These are phyloP conservation scores for Glossosoma conforme DNA, from an alignment of 1,140 invertebrate genomes.

Conservation along the genomic window DNA sequence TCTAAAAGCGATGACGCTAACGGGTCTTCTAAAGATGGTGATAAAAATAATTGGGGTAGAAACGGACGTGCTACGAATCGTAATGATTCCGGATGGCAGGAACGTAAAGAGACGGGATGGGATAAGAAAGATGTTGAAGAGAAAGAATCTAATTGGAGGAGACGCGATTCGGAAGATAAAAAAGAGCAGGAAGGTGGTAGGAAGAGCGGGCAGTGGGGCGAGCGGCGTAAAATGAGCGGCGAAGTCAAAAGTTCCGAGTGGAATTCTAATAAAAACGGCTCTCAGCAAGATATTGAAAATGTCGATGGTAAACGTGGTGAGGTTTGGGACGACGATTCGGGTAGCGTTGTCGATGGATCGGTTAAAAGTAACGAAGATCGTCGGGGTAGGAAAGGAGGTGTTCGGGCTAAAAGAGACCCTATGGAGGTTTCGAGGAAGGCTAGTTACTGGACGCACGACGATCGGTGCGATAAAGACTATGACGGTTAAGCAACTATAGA, in stretches of 20 bases:
- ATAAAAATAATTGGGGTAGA: conserved; percentile 1
- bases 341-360: background rate
- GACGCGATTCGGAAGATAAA: conserved; percentile 20
- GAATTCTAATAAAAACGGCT: background rate
- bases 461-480: conserved; percentile 47
- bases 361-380: no score
- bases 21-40: background rate
- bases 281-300: no score
- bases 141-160: conserved; percentile 26
- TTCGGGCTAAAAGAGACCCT: conserved; percentile 39
- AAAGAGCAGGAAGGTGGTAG: conserved; percentile 3
- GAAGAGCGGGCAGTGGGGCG: background rate
- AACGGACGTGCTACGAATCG: background rate
- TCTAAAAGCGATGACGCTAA: background rate
- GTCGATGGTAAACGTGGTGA: background rate
- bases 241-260: conserved; percentile 7
- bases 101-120: background rate
- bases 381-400: background rate
- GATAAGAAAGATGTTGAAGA: conserved; percentile 21
- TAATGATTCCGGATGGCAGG: background rate
- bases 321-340: background rate
- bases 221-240: background rate
- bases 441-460: conserved; percentile 50
- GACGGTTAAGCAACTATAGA: conserved; percentile 48
- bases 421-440: conserved; percentile 43